Percentiles rank a stretch among this genome's conserved stretches.
Evolutionary conservation across 1,140 invertebrate species (phyloP).

Genomic region (Limonius californicus): DNA sequence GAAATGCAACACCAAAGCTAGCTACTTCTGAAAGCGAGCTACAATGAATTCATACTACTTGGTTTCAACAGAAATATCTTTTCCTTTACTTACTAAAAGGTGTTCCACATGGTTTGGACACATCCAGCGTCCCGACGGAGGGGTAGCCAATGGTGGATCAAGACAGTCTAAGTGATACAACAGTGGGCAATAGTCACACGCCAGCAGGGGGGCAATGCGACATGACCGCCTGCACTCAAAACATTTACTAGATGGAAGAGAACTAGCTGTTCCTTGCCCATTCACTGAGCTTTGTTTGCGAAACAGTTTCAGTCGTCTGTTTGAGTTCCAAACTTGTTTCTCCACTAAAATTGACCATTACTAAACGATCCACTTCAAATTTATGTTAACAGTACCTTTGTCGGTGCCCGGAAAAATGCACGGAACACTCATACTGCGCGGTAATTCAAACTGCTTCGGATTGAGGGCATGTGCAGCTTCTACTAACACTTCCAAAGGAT

Average conservation of each 20-base stretch:
- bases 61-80: too few species aligned
- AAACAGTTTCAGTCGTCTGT: conserved; percentile 25
- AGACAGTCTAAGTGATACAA: conserved; percentile 92
- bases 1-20: too few species aligned
- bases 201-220: conserved; percentile 74
- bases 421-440: conserved; percentile 71
- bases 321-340: conserved; percentile 20
- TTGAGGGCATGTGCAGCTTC: conserved; percentile 78
- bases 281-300: conserved; percentile 31
- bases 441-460: conserved; percentile 84
- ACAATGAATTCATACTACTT: too few species aligned
- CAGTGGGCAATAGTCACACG: conserved; percentile 91
- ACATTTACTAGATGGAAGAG: conserved; percentile 74
- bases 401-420: conserved; percentile 79
- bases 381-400: conserved; percentile 51
- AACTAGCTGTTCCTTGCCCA: conserved; percentile 25
- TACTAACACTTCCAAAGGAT: conserved; percentile 69
- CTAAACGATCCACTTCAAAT: not conserved
- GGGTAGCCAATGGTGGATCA: conserved; percentile 82
- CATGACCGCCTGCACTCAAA: conserved; percentile 81
- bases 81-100: conserved; percentile 72
- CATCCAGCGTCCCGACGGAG: conserved; percentile 91
- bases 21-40: too few species aligned
- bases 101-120: conserved; percentile 95
- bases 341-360: conserved; percentile 24